Conservation (phyloP, 2,113 vertebrate species). For the Oncorhynchus kisutch region DNA sequence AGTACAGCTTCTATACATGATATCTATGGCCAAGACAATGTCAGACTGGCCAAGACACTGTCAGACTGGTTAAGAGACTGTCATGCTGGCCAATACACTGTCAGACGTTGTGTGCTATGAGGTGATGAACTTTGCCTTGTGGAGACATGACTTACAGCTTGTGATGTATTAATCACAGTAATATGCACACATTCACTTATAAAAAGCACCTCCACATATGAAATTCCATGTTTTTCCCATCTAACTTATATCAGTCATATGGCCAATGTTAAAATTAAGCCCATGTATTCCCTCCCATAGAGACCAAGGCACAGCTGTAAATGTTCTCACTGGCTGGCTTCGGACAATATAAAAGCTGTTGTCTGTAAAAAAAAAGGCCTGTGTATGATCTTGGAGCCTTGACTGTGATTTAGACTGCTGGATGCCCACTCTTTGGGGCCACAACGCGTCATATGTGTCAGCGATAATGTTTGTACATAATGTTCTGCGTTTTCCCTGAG, state of each 20-base stretch:
- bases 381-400: background rate
- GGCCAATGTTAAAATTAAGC: conserved; percentile 12
- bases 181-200: background rate
- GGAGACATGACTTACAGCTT: background rate
- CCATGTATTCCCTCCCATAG: background rate
- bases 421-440: background rate
- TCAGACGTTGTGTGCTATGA: background rate
- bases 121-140: too few species aligned
- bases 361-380: conserved; percentile 2
- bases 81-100: too few species aligned
- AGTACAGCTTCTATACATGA: too few species aligned
- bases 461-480: background rate
- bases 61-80: too few species aligned
- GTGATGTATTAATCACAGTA: conserved; percentile 7
- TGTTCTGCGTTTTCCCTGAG: conserved; percentile 4
- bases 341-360: background rate
- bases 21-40: too few species aligned
- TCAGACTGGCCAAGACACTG: too few species aligned
- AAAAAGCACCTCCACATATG: background rate
- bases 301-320: background rate
- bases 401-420: conserved; percentile 10
- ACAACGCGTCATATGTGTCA: conserved; percentile 1
- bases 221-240: conserved; percentile 22
- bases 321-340: conserved; percentile 22
- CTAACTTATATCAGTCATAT: background rate